Base-by-base conservation (phyloP, 2,113 vertebrate species). In the Todiramphus saurophagus region DNA sequence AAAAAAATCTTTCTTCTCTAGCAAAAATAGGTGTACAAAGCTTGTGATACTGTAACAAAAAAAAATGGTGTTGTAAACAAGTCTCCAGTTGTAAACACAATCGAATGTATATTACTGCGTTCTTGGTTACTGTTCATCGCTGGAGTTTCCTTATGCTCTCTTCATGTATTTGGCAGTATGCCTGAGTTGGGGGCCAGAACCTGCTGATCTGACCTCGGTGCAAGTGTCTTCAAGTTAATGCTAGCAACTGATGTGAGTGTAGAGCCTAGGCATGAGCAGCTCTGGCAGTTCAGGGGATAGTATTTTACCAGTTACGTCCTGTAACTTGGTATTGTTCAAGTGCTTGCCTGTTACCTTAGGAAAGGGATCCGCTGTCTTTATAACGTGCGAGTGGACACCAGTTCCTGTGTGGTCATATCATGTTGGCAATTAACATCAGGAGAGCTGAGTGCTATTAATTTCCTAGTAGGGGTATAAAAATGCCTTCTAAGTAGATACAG, bases 81-180 rank as follows among this genome's bases (percentile, higher is more conserved):
- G 18, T 53, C 31, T 80, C 12, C 35, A 35, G 9, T 88, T 90
- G 18, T 73, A 62, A 66, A 28, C 41, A 33, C 28, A 67, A 31
- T 48, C 14, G 21, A 4, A 46, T 11, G 21, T 64, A 1, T 31
- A 4, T 80, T 76, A 16, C 0, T 1, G 2, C 41, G 53, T 39
- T 64, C 30, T 82, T 2, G 0, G 55, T 85, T 70, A 33, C 31
- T 74, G 41, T 7, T 50, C 46, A 69, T 27, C 16, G 2, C 2
- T 31, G 39, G 20, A 60, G n/a, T 55, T 83, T 21, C 59, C 39
- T 74, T 66, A 7, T 13, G 92, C 24, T 77, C 31, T 14, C 16
- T 41, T n/a, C 8, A 3, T 48, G 41, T 18, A 13, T 74, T 85
- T 93, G 76, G 50, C 68, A 62, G 20, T 25, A 16, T 56, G 37